These are phyloP conservation scores for Xenopus laevis DNA, from an alignment of 2,113 vertebrate genomes.

Conservation along the genomic window DNA sequence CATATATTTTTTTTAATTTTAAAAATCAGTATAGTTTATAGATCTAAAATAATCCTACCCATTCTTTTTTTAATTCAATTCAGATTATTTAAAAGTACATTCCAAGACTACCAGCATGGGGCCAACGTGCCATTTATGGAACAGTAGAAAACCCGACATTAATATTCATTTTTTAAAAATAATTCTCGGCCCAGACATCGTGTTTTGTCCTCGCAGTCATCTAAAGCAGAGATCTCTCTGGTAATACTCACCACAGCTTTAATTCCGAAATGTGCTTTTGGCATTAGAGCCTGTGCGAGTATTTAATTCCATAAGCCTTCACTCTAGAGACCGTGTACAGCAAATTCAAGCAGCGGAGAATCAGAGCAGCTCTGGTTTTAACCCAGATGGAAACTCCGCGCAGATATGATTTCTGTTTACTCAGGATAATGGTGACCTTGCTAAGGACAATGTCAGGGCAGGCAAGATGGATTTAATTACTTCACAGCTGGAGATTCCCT, in stretches of 20 bases:
- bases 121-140: no score
- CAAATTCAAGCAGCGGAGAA: slow-evolving; percentile 2
- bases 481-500: slow-evolving; percentile 34
- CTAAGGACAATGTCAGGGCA: slow-evolving; percentile 30
- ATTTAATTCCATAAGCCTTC: slow-evolving; percentile 40
- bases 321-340: slow-evolving; percentile 7
- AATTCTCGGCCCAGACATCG: slow-evolving; percentile 17
- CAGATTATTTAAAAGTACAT: no score
- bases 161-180: no score
- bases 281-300: slow-evolving; percentile 28
- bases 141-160: no score
- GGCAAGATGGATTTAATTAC: slow-evolving; percentile 40
- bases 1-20: no score
- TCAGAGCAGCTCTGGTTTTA: slow-evolving; percentile 13
- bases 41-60: no score
- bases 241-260: slow-evolving; percentile 31
- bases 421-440: slow-evolving; percentile 42
- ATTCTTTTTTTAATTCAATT: no score
- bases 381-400: slow-evolving; percentile 17
- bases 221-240: slow-evolving; percentile 19
- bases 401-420: slow-evolving; percentile 41
- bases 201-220: slow-evolving; percentile 20
- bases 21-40: no score
- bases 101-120: no score
- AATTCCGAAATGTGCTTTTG: slow-evolving; percentile 39